Evolutionary conservation across 2,797 vertebrate genomes (phyloP).

Genomic region (Ceryle rudis): DNA sequence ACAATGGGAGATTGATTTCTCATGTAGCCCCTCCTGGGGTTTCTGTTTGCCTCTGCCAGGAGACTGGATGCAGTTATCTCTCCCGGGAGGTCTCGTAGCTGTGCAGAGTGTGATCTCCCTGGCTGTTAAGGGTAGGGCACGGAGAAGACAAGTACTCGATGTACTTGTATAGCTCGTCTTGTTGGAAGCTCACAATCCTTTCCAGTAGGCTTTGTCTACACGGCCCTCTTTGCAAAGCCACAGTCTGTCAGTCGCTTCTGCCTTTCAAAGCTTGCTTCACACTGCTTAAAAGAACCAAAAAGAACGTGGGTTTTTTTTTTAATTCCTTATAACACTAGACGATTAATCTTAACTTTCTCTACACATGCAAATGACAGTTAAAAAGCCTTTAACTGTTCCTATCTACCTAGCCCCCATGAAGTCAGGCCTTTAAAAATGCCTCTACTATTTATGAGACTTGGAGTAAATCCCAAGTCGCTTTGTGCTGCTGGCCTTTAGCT

Average conservation of each 20-base stretch:
- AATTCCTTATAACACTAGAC: neutral
- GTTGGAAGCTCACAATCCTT: neutral
- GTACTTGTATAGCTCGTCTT: neutral
- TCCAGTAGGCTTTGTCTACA: neutral
- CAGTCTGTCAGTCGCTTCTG: neutral
- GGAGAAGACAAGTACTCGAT: neutral
- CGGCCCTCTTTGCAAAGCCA: neutral
- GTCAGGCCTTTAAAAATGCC: neutral
- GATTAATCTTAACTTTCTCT: neutral
- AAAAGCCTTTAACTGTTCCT: neutral
- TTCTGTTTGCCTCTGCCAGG: neutral
- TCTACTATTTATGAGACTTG: fast-evolving
- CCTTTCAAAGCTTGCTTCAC: neutral
- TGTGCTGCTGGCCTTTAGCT: neutral
- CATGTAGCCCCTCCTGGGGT: neutral
- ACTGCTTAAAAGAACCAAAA: neutral
- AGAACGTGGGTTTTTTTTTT: too few relatives aligned
- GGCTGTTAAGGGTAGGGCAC: neutral
- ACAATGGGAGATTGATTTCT: neutral
- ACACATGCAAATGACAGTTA: neutral
- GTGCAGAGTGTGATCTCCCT: neutral
- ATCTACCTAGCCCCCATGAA: neutral
- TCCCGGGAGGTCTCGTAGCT: neutral
- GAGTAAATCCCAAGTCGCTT: neutral
- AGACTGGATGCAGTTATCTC: neutral